A percentile compares a stretch with the other conserved stretches of the same genome.
Evolutionary conservation across 2,797 vertebrate genomes (phyloP).

Genomic region (Galaxias olidus): DNA sequence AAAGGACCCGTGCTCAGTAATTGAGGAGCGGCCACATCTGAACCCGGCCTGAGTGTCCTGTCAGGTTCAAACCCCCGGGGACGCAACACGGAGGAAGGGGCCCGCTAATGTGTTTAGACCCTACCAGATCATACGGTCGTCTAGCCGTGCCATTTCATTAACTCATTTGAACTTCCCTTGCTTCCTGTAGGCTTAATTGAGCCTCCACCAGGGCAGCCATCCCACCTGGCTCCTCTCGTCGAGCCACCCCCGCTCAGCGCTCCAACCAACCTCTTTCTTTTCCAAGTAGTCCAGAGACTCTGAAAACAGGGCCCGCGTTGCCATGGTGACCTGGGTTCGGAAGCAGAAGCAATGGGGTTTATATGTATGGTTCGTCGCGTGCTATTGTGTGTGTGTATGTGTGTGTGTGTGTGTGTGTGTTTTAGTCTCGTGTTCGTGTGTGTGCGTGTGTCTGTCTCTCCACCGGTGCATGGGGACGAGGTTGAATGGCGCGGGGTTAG

Average conservation of each 20-base stretch:
- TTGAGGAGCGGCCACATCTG: constrained; percentile 28
- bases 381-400: not conserved
- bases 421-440: not conserved
- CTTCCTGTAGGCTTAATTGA: constrained; percentile 1
- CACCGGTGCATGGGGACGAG: constrained; percentile 20
- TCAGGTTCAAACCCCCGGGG: constrained; percentile 12
- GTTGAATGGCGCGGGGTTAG: constrained; percentile 43
- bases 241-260: not conserved
- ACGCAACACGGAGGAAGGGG: constrained; percentile 6
- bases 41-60: constrained; percentile 19
- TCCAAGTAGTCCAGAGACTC: not conserved
- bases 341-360: not conserved
- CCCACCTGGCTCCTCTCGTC: not conserved
- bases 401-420: constrained; percentile 1
- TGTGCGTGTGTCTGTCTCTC: not conserved
- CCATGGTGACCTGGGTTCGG: not conserved
- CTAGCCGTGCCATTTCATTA: not conserved
- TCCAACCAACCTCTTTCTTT: not conserved
- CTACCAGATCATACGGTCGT: constrained; percentile 7
- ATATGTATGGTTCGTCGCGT: not conserved
- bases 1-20: constrained; percentile 17
- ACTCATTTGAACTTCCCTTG: not conserved
- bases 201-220: too few species aligned
- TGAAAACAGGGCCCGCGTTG: not conserved
- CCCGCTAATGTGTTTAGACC: constrained; percentile 10